Evolutionary conservation across 2,888 invertebrate genomes (phyloP).

Genomic region (Leucoptera coffeella): DNA sequence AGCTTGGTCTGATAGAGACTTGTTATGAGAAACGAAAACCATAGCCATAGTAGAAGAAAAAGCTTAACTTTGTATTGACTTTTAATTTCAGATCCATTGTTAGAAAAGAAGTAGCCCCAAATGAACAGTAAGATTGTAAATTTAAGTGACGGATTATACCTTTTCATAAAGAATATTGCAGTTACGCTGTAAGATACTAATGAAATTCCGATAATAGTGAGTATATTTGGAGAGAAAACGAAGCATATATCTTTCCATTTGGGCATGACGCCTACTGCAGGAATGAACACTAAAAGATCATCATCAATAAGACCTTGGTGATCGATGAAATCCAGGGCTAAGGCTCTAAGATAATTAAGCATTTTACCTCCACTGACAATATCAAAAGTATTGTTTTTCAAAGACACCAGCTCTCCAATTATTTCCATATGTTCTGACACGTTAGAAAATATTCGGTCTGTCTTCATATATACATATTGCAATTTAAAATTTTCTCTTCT

Average conservation of each 20-base stretch:
- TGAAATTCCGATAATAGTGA: slow-evolving; percentile 12
- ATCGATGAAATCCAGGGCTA: slow-evolving; percentile 13
- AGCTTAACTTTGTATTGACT: slow-evolving; percentile 4
- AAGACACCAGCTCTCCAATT: slow-evolving; percentile 10
- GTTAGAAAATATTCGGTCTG: slow-evolving; percentile 9
- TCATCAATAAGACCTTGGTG: slow-evolving; percentile 15
- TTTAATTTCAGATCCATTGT: slow-evolving; percentile 9
- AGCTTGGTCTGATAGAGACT: slow-evolving; percentile 16
- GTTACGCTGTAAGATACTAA: slow-evolving; percentile 10
- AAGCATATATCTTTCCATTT: slow-evolving; percentile 15
- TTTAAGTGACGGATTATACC: slow-evolving; percentile 8
- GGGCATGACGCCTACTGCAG: slow-evolving; percentile 11
- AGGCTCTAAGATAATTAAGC: slow-evolving; percentile 10
- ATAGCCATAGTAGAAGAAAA: slow-evolving; percentile 1
- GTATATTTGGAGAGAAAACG: slow-evolving; percentile 14
- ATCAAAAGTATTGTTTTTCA: slow-evolving; percentile 11
- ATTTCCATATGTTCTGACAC: slow-evolving; percentile 10
- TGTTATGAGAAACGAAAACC: slow-evolving; percentile 12
- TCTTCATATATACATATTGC: slow-evolving; percentile 11
- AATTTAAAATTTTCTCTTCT: slow-evolving; percentile 14
- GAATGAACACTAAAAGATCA: slow-evolving; percentile 15
- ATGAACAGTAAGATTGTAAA: slow-evolving; percentile 11
- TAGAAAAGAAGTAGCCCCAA: slow-evolving; percentile 13
- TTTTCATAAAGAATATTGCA: slow-evolving; percentile 9
- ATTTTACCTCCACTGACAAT: slow-evolving; percentile 11